phyloP scores from a whole-genome alignment of 1,140 invertebrate species.

The Drosophila santomea region DNA sequence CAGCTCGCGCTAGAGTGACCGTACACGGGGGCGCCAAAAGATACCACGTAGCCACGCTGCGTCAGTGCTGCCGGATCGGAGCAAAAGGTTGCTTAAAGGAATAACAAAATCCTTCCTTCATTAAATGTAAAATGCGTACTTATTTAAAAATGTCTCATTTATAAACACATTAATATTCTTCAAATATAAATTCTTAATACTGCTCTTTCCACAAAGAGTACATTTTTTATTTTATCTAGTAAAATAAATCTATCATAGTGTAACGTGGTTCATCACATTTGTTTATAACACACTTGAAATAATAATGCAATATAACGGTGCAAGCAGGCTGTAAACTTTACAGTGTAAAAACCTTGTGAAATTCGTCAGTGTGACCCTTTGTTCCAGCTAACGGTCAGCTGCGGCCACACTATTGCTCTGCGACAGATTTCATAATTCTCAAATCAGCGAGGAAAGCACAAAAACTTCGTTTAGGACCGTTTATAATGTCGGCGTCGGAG shows the following conservation, averaged over 20 bases:
- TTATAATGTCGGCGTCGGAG: constrained; percentile 70
- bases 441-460: constrained; percentile 7
- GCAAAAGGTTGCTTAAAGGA: too few relatives aligned
- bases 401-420: neutral
- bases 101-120: neutral
- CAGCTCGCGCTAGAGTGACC: constrained; percentile 25
- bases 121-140: neutral
- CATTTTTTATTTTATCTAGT: neutral
- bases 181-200: too few relatives aligned
- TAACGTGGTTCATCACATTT: too few relatives aligned
- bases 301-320: too few relatives aligned
- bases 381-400: neutral
- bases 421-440: constrained; percentile 62
- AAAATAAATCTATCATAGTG: too few relatives aligned
- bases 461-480: constrained; percentile 2
- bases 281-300: too few relatives aligned
- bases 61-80: neutral
- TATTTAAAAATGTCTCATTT: too few relatives aligned
- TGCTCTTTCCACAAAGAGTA: too few relatives aligned
- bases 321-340: too few relatives aligned
- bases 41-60: neutral
- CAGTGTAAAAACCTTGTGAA: neutral
- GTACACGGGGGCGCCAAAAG: constrained; percentile 9
- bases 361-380: neutral
- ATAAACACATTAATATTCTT: neutral